Percentiles rank a stretch among this genome's conserved stretches.
phyloP scores from a whole-genome alignment of 2,888 invertebrate species.

The Pollenia labialis region DNA sequence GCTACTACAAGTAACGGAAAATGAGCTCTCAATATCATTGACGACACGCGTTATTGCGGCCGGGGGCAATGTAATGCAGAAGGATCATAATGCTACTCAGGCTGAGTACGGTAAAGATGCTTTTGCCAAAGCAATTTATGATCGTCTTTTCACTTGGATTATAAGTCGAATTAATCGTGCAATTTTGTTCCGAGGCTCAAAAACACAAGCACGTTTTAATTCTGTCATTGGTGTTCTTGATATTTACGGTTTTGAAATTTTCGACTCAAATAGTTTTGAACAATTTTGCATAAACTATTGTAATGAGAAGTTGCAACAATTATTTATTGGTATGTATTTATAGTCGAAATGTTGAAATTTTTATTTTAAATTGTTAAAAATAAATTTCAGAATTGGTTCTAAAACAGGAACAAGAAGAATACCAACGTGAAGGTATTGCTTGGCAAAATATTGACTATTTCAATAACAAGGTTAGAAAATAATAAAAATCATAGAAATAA shows the following conservation, averaged over 20 bases:
- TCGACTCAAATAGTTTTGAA: constrained; percentile 98
- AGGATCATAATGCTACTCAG: constrained; percentile 93
- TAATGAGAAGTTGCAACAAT: constrained; percentile 98
- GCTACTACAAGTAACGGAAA: constrained; percentile 87
- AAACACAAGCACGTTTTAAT: constrained; percentile 80
- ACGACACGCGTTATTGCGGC: constrained; percentile 96
- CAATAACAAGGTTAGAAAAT: constrained; percentile 91
- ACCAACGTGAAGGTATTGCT: constrained; percentile 96
- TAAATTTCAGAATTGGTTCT: constrained; percentile 92
- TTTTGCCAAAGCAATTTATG: constrained; percentile 96
- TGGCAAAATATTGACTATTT: constrained; percentile 98
- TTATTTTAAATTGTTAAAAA: background rate
- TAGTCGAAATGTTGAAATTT: background rate
- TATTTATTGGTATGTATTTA: constrained; percentile 92
- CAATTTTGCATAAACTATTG: constrained; percentile 99
- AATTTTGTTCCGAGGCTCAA: constrained; percentile 89
- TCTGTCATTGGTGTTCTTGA: constrained; percentile 92
- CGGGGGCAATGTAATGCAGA: constrained; percentile 95
- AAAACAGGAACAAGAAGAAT: constrained; percentile 99
- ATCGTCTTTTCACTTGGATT: constrained; percentile 97
- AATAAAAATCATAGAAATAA: background rate
- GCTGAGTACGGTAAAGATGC: constrained; percentile 96
- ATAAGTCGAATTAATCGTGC: constrained; percentile 96
- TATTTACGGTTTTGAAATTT: constrained; percentile 99
- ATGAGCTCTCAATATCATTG: constrained; percentile 89